Conservation (phyloP, 1,140 invertebrate genomes). For the Dryas iulia region DNA sequence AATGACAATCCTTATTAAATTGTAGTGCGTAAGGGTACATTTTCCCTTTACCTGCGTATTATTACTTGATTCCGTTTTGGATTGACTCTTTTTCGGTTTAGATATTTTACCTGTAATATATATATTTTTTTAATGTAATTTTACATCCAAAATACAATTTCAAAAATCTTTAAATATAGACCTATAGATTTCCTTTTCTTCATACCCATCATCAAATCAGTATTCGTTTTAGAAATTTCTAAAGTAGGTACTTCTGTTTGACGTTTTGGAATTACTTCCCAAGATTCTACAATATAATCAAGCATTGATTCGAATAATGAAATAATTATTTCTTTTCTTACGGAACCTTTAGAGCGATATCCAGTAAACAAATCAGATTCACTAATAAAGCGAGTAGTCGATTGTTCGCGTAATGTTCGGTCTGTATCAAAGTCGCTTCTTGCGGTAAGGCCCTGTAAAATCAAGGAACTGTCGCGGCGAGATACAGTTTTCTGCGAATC, state of each 20-base stretch:
- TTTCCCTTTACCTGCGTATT: slow-evolving; percentile 40
- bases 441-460: slow-evolving; percentile 23
- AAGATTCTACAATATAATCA: slow-evolving; percentile 56
- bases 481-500: slow-evolving; percentile 40
- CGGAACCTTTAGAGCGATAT: slow-evolving; percentile 42
- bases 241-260: slow-evolving; percentile 41
- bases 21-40: too few relatives aligned
- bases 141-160: not conserved
- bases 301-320: slow-evolving; percentile 65
- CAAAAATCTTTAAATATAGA: slow-evolving; percentile 10
- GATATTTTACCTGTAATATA: slow-evolving; percentile 46
- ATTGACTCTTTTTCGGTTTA: slow-evolving; percentile 50
- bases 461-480: slow-evolving; percentile 46
- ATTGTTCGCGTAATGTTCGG: slow-evolving; percentile 40
- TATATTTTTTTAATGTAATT: not conserved
- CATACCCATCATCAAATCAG: slow-evolving; percentile 44
- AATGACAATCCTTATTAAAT: too few relatives aligned
- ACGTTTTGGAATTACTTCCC: slow-evolving; percentile 46
- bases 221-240: slow-evolving; percentile 44
- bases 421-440: slow-evolving; percentile 37
- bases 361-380: slow-evolving; percentile 39
- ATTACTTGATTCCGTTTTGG: slow-evolving; percentile 48
- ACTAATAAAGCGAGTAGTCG: slow-evolving; percentile 34
- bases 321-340: slow-evolving; percentile 61
- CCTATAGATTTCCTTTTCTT: slow-evolving; percentile 54